Base-by-base conservation (phyloP, 2,888 invertebrate genomes). In the Lasius fuliginosus region DNA sequence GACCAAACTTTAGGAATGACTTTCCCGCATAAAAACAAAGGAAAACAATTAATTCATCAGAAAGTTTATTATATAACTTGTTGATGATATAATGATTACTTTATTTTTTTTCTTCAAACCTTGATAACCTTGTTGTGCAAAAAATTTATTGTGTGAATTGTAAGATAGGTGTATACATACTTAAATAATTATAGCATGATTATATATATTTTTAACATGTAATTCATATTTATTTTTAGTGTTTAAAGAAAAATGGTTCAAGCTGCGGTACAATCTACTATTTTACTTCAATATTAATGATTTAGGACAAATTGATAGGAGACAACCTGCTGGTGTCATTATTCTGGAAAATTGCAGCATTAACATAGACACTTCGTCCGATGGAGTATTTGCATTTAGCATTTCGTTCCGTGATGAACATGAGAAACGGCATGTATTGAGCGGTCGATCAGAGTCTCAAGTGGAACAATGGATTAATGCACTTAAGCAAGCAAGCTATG, bases 181-280 rank as follows among this genome's bases (percentile, higher is more conserved):
- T 11, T 68, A n/a, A 9, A 36, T 53, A 53, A 53, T 23, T 27
- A 56, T 15, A 27, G 5, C 27, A 30, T 46, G 27, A 49, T 1
- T 67, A 15, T 46, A 74, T n/a, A 4, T 12, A 30, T 30, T 60
- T 60, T 30, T 49, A 36, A 49, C 1, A 18, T 40, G 2, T 46
- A 42, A 33, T 46, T 15, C 23, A 27, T 18, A 56, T 71, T 71
- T 73, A 1, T 56, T 96, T 96, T 85, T 95, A 97, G 97, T 96
- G 68, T 97, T 97, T 93, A 97, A 97, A 94, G 97, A 97, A 93
- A 96, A 97, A 93, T 97, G 97, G 96, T 98, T 98, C 95, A 97
- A 97, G 92, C 94, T 98, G 82, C 96, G 97, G 88, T 96, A 96
- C 90, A 98, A 98, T 94, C 96, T 97, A 92, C 95, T 98, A 74